Evolutionary conservation across 2,888 invertebrate genomes (phyloP).

Genomic region (Hydropsyche betteni): DNA sequence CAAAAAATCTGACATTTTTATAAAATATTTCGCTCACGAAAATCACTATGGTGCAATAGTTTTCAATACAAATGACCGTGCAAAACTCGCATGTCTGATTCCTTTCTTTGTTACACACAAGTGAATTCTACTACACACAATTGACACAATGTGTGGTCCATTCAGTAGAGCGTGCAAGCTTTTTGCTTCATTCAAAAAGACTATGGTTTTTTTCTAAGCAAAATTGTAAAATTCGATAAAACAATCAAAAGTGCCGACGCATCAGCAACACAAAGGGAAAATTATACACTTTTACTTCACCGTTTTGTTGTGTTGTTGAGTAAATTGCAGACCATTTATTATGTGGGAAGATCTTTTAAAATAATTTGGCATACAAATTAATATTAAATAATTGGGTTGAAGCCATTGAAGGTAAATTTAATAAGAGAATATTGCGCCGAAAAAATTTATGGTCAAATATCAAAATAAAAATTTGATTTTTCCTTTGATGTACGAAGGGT

Average conservation of each 20-base stretch:
- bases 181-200: constrained; percentile 38
- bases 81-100: constrained; percentile 27
- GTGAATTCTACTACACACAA: constrained; percentile 33
- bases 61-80: constrained; percentile 23
- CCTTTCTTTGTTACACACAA: constrained; percentile 14
- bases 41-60: constrained; percentile 21
- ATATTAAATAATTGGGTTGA: no score
- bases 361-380: no score
- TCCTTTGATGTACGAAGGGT: no score
- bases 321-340: no score
- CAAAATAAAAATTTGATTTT: no score
- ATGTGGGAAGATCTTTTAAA: no score
- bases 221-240: constrained; percentile 1
- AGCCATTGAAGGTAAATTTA: no score
- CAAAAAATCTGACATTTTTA: constrained; percentile 16
- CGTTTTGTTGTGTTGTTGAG: no score
- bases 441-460: no score
- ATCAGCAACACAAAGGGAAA: not conserved
- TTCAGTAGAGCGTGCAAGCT: constrained; percentile 38
- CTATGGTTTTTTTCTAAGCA: constrained; percentile 26
- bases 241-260: constrained; percentile 8
- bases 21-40: constrained; percentile 40
- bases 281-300: not conserved
- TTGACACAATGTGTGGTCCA: constrained; percentile 39
- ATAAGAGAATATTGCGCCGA: no score